These are phyloP conservation scores for Ageneiosus marmoratus DNA, from an alignment of 2,113 vertebrate genomes.

Conservation along the genomic window DNA sequence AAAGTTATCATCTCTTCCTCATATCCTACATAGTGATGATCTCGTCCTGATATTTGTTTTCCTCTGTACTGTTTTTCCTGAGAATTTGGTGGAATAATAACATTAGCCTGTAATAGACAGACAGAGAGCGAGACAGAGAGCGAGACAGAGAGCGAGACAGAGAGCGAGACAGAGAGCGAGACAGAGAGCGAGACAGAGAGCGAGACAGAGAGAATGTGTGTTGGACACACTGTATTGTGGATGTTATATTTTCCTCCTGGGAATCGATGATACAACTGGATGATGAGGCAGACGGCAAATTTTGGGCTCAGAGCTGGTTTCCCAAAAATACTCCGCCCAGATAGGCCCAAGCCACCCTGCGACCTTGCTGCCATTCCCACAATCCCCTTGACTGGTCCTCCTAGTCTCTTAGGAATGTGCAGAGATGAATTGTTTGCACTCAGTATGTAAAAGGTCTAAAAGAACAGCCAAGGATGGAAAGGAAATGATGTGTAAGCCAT, in stretches of 20 bases:
- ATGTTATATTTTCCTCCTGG: conserved; percentile 24
- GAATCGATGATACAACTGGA: background rate
- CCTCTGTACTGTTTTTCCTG: background rate
- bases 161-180: background rate
- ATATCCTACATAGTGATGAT: background rate
- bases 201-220: background rate
- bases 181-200: background rate
- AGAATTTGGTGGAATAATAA: background rate
- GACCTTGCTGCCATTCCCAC: conserved; percentile 30
- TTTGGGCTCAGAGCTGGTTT: conserved; percentile 19
- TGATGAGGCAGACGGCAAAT: background rate
- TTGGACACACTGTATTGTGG: background rate
- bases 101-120: no score
- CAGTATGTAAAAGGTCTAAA: conserved; percentile 40
- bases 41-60: background rate
- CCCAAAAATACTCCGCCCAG: conserved; percentile 40
- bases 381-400: conserved; percentile 19
- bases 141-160: no score
- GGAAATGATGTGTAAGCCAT: background rate
- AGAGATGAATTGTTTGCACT: conserved; percentile 10
- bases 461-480: background rate
- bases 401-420: conserved; percentile 51
- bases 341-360: conserved; percentile 17
- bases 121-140: no score
- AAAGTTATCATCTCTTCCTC: background rate